Percentiles rank a stretch among this genome's conserved stretches.
These are phyloP conservation scores for Parapsyche elsis DNA, from an alignment of 1,140 invertebrate species.

Conservation along the genomic window DNA sequence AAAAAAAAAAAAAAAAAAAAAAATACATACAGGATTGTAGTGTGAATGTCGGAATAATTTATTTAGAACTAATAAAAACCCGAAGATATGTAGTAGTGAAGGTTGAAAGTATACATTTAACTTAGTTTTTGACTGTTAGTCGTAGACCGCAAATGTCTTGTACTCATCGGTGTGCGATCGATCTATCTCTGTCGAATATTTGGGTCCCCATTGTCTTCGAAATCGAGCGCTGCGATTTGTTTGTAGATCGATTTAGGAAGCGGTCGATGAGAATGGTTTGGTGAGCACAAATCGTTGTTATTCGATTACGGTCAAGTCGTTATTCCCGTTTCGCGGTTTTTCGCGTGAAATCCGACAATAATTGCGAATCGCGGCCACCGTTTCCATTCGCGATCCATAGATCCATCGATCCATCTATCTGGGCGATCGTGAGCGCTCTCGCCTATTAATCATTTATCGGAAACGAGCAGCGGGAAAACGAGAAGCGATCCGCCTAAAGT, in stretches of 20 bases:
- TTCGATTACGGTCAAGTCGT: slow-evolving; percentile 12
- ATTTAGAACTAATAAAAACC: too few species aligned
- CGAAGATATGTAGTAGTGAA: too few species aligned
- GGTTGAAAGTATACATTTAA: too few species aligned
- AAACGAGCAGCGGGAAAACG: neutral
- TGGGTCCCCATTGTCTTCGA: too few species aligned
- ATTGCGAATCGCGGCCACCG: slow-evolving; percentile 41
- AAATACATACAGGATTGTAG: neutral
- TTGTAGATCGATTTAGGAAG: too few species aligned
- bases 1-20: neutral
- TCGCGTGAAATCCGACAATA: slow-evolving; percentile 43
- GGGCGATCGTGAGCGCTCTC: slow-evolving; percentile 22
- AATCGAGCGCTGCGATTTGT: too few species aligned
- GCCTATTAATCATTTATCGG: slow-evolving; percentile 42
- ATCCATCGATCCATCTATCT: slow-evolving; percentile 31
- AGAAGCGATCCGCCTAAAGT: too few species aligned
- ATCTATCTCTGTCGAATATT: too few species aligned
- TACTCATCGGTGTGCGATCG: too few species aligned
- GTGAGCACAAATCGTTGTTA: neutral
- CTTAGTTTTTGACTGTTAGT: too few species aligned
- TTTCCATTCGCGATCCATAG: slow-evolving; percentile 31
- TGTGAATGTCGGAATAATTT: neutral
- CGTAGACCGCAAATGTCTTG: too few species aligned
- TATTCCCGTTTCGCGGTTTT: slow-evolving; percentile 25
- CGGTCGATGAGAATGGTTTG: too few species aligned